Percentiles rank a stretch among this genome's conserved stretches.
Evolutionary conservation across 2,888 invertebrate species (phyloP).

Genomic region (Dasypogon diadema): DNA sequence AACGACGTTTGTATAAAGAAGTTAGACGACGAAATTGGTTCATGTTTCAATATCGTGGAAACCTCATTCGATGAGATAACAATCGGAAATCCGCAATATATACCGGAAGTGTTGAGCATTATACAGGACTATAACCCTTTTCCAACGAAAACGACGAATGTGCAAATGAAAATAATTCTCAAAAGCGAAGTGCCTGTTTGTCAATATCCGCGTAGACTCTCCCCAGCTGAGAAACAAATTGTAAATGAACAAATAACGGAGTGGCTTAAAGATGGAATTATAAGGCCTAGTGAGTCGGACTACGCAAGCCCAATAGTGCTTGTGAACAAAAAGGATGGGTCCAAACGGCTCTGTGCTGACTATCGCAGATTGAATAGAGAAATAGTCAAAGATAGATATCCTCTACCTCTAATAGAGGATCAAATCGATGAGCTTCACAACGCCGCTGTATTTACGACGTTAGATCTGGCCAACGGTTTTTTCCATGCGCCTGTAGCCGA

Average conservation of each 20-base stretch:
- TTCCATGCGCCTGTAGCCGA: not conserved
- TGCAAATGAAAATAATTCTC: not conserved
- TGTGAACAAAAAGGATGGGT: not conserved
- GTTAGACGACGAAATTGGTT: not conserved
- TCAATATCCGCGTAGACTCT: not conserved
- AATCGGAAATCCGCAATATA: not conserved
- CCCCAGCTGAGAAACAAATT: not conserved
- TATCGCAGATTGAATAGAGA: too few species aligned
- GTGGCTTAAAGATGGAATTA: not conserved
- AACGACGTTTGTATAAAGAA: not conserved
- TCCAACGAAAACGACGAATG: not conserved
- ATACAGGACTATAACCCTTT: not conserved
- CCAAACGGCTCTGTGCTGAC: constrained; percentile 48
- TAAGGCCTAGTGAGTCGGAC: not conserved
- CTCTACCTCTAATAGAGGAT: not conserved
- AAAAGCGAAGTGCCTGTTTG: not conserved
- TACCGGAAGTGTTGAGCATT: not conserved
- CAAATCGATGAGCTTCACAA: not conserved
- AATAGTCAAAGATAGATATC: constrained; percentile 5
- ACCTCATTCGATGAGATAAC: not conserved
- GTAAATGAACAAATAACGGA: not conserved
- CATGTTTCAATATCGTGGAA: not conserved
- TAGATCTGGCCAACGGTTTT: not conserved
- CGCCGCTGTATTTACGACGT: not conserved
- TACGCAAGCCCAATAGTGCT: not conserved